phyloP scores from a whole-genome alignment of 2,797 vertebrate species.

The Nyctalus aviator region DNA sequence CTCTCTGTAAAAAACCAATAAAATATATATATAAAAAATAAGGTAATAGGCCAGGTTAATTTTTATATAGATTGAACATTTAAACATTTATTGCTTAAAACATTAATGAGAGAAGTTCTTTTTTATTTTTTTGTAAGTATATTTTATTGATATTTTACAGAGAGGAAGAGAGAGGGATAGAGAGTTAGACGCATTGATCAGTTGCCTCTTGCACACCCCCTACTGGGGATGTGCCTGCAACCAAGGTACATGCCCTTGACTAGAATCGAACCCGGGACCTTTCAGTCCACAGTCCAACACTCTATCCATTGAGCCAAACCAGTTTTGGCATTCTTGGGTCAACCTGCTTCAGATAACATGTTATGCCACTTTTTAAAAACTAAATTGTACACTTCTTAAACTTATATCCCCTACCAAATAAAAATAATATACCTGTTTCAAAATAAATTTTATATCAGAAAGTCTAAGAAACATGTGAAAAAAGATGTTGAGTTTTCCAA shows the following conservation, averaged over 20 bases:
- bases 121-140: no score
- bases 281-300: no score
- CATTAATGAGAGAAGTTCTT: background rate
- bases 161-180: no score
- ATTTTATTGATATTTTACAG: no score
- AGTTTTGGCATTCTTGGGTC: no score
- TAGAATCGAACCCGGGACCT: no score
- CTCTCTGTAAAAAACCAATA: no score
- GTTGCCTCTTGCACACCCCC: no score
- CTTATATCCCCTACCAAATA: background rate
- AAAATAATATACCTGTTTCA: background rate
- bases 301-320: no score
- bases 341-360: background rate
- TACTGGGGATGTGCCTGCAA: no score
- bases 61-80: background rate
- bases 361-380: background rate
- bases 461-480: background rate
- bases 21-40: background rate
- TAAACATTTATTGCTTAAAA: slow-evolving; percentile 6
- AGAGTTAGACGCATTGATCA: no score
- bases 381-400: background rate
- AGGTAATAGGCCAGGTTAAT: background rate
- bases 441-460: slow-evolving; percentile 11
- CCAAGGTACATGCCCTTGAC: no score
- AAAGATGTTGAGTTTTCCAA: background rate